Evolutionary conservation across 2,888 invertebrate genomes (phyloP).

Genomic region (Andrena chrysosceles): DNA sequence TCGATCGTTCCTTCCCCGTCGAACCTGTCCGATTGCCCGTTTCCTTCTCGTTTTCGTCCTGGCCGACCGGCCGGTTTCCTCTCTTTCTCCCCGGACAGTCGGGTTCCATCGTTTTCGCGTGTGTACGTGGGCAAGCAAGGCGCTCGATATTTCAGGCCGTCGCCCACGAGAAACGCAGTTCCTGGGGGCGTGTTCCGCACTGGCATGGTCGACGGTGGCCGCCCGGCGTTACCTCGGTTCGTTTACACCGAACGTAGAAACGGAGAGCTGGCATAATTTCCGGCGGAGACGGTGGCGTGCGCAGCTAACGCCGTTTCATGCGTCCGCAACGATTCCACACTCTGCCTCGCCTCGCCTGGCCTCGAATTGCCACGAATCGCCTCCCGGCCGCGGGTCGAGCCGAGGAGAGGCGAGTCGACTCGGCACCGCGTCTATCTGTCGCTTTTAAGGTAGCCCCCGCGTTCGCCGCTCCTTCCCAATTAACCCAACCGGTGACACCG

Average conservation of each 20-base stretch:
- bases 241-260: conserved; percentile 75
- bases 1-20: conserved; percentile 39
- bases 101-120: conserved; percentile 72
- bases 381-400: conserved; percentile 7
- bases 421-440: neutral
- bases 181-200: conserved; percentile 74
- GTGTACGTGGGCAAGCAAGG: conserved; percentile 73
- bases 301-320: conserved; percentile 59
- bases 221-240: conserved; percentile 72
- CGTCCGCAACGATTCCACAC: conserved; percentile 57
- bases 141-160: conserved; percentile 80
- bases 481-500: conserved; percentile 60
- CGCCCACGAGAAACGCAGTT: conserved; percentile 75
- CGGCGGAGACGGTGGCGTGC: conserved; percentile 72
- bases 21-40: conserved; percentile 49
- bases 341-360: conserved; percentile 1
- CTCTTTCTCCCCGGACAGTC: conserved; percentile 56
- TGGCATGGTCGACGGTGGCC: conserved; percentile 64
- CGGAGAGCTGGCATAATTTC: conserved; percentile 75
- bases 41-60: conserved; percentile 52
- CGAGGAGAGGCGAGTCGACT: no score
- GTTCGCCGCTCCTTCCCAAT: conserved; percentile 53
- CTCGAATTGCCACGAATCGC: neutral
- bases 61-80: conserved; percentile 27
- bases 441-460: conserved; percentile 35